Evolutionary conservation across 2,797 vertebrate species (phyloP).

Genomic region (Spea hammondii): DNA sequence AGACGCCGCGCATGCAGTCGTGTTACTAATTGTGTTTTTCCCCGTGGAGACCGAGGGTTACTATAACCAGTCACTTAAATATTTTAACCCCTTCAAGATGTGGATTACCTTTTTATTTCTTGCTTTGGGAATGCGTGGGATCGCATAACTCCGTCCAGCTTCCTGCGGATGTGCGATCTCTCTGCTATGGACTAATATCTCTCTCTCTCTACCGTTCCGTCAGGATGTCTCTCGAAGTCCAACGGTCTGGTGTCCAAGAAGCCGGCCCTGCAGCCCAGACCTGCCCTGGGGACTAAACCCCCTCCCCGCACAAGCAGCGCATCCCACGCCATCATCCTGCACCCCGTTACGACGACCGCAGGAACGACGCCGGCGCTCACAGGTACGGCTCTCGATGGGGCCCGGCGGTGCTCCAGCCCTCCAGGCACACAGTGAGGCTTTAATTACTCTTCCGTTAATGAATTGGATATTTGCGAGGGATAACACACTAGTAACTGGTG

Average conservation of each 20-base stretch:
- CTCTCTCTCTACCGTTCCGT: neutral
- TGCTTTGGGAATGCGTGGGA: too few relatives aligned
- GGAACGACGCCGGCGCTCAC: conserved; percentile 61
- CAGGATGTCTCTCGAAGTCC: conserved; percentile 60
- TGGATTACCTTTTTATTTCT: too few relatives aligned
- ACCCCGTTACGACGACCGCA: conserved; percentile 63
- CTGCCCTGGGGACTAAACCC: conserved; percentile 69
- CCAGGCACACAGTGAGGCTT: neutral
- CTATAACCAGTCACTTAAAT: too few relatives aligned
- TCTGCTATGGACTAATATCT: neutral
- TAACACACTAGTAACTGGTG: too few relatives aligned
- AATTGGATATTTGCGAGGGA: too few relatives aligned
- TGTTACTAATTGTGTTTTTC: too few relatives aligned
- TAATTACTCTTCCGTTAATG: too few relatives aligned
- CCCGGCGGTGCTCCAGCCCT: too few relatives aligned
- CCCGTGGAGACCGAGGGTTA: too few relatives aligned
- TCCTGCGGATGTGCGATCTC: neutral
- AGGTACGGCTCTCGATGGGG: conserved; percentile 58
- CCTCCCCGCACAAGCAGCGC: conserved; percentile 60
- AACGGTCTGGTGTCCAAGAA: conserved; percentile 72
- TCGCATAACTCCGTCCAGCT: too few relatives aligned
- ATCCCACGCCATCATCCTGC: conserved; percentile 77
- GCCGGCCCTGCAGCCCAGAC: conserved; percentile 80
- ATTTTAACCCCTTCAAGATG: too few relatives aligned
- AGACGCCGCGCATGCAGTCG: too few relatives aligned